These are phyloP conservation scores for Oncorhynchus masou DNA, from an alignment of 2,113 vertebrate genomes.

Conservation along the genomic window DNA sequence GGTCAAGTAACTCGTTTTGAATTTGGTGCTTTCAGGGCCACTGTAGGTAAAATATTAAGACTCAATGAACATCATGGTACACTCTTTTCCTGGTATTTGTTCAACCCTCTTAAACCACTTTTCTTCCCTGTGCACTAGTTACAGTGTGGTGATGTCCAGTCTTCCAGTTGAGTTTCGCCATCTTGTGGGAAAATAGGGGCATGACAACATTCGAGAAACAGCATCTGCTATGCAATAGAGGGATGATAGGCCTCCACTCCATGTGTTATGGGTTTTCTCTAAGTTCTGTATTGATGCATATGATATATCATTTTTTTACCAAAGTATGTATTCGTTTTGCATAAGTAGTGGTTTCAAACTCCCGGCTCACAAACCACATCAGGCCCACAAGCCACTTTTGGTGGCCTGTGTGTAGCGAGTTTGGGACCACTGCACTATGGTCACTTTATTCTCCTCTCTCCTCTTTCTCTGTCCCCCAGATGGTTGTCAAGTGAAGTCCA, in stretches of 20 bases:
- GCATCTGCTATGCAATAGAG: neutral
- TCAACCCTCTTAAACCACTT: neutral
- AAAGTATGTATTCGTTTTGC: too few relatives aligned
- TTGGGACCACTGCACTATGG: too few relatives aligned
- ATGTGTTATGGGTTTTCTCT: too few relatives aligned
- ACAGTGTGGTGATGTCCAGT: neutral
- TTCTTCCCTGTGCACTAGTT: neutral
- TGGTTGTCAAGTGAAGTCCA: too few relatives aligned
- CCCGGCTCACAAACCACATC: too few relatives aligned
- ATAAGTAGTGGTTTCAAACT: too few relatives aligned
- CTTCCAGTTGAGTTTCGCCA: slow-evolving; percentile 35
- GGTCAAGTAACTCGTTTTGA: neutral
- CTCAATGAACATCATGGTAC: neutral
- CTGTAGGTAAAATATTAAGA: neutral
- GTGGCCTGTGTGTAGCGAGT: too few relatives aligned
- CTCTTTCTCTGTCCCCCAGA: too few relatives aligned
- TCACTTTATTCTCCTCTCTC: too few relatives aligned
- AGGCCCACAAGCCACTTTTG: too few relatives aligned
- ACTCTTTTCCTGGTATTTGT: neutral
- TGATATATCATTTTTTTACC: too few relatives aligned
- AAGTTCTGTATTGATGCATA: too few relatives aligned
- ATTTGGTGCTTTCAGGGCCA: neutral
- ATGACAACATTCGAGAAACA: slow-evolving; percentile 17
- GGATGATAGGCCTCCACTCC: neutral
- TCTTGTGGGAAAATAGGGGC: slow-evolving; percentile 42